phyloP scores from a whole-genome alignment of 2,113 vertebrate species.

The Aviceda subcristata region DNA sequence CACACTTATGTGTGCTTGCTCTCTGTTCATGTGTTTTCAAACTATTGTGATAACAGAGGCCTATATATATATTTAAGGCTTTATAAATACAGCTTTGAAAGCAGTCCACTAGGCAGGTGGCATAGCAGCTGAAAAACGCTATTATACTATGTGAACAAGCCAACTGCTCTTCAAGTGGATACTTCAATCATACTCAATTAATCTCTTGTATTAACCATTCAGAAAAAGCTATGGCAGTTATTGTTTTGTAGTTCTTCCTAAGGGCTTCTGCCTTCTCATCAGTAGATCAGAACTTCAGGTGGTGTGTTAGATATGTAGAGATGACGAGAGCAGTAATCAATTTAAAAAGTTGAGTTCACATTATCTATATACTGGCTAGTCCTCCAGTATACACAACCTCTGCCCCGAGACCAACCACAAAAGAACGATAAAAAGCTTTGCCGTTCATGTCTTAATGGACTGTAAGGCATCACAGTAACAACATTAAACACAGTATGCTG shows the following conservation, averaged over 20 bases:
- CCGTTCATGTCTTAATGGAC: neutral
- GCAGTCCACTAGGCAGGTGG: neutral
- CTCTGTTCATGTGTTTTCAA: neutral
- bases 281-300: neutral
- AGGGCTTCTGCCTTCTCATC: neutral
- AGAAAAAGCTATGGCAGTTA: neutral
- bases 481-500: neutral
- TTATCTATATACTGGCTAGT: neutral
- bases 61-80: neutral
- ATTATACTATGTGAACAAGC: neutral
- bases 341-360: neutral
- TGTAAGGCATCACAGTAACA: neutral
- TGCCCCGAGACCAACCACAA: neutral
- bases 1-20: neutral
- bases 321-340: neutral
- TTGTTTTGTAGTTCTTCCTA: neutral
- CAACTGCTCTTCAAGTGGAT: neutral
- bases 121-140: neutral
- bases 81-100: neutral
- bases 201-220: neutral
- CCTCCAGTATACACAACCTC: neutral
- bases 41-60: neutral
- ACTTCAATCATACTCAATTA: neutral
- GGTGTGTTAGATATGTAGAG: neutral
- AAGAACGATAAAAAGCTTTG: neutral